These are phyloP conservation scores for Nephrotoma appendiculata DNA, from an alignment of 2,888 invertebrate species.

Conservation along the genomic window DNA sequence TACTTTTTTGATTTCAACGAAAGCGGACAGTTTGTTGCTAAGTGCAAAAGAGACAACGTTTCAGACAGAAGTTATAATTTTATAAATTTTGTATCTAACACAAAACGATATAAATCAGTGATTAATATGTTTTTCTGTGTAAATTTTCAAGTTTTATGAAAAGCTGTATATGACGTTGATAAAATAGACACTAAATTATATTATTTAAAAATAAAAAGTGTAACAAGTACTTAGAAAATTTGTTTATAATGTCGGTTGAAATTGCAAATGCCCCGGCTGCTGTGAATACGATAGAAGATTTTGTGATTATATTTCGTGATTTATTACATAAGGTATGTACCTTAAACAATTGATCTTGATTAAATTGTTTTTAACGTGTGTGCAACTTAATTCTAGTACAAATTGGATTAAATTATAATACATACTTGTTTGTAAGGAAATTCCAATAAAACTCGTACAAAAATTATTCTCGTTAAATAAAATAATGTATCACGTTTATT, in stretches of 20 bases:
- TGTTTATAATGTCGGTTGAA: conserved; percentile 42
- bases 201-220: not conserved
- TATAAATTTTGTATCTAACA: not conserved
- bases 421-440: not conserved
- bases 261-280: conserved; percentile 45
- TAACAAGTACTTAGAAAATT: conserved; percentile 7
- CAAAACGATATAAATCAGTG: not conserved
- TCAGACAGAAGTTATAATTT: not conserved
- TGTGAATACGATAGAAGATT: conserved; percentile 61
- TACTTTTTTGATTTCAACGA: not conserved
- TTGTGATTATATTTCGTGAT: conserved; percentile 52
- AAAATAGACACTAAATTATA: not conserved
- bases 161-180: not conserved
- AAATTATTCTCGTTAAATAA: not conserved
- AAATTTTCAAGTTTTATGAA: not conserved
- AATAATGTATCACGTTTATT: not conserved
- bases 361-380: not conserved
- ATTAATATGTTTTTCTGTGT: not conserved
- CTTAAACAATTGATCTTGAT: conserved; percentile 10
- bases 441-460: not conserved
- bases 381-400: not conserved
- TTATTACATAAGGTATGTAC: conserved; percentile 52
- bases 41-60: not conserved
- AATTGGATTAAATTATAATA: not conserved
- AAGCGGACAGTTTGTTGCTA: not conserved